A percentile compares a stretch with the other conserved stretches of the same genome.
phyloP scores from a whole-genome alignment of 2,113 vertebrate genomes.

The Pleuronectes platessa region DNA sequence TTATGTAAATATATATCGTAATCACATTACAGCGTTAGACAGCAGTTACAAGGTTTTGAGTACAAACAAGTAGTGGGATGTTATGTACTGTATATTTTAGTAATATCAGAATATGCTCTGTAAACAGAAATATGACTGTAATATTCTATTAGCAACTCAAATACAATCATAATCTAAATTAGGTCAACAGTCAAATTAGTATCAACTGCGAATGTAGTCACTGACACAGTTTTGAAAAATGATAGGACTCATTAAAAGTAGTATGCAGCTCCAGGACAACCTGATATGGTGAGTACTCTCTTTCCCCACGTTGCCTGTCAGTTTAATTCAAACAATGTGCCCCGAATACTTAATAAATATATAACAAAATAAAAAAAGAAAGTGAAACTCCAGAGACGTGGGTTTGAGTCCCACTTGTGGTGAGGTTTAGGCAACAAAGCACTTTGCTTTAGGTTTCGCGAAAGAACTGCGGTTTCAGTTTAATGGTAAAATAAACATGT shows the following conservation, averaged over 20 bases:
- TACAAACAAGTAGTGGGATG: no score
- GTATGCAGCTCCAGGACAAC: background rate
- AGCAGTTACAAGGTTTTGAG: no score
- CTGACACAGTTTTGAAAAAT: no score
- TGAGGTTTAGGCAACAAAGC: constrained; percentile 4
- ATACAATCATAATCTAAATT: no score
- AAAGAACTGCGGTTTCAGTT: constrained; percentile 4
- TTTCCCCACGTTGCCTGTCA: background rate
- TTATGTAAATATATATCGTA: no score
- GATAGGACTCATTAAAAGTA: background rate
- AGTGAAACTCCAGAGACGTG: background rate
- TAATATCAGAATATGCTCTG: no score
- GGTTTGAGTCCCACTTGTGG: background rate
- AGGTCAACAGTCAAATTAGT: no score
- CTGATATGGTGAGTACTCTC: background rate
- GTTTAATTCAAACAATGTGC: background rate
- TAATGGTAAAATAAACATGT: constrained; percentile 1
- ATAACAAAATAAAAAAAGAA: background rate
- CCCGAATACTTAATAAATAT: background rate
- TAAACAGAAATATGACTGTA: no score
- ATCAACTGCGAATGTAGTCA: no score
- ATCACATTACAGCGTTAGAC: no score
- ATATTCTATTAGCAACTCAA: no score
- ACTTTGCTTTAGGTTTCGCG: constrained; percentile 1
- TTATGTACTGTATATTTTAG: no score